A percentile compares a stretch with the other conserved stretches of the same genome.
These are phyloP conservation scores for Tanypteryx hageni DNA, from an alignment of 2,888 invertebrate species.

Conservation along the genomic window DNA sequence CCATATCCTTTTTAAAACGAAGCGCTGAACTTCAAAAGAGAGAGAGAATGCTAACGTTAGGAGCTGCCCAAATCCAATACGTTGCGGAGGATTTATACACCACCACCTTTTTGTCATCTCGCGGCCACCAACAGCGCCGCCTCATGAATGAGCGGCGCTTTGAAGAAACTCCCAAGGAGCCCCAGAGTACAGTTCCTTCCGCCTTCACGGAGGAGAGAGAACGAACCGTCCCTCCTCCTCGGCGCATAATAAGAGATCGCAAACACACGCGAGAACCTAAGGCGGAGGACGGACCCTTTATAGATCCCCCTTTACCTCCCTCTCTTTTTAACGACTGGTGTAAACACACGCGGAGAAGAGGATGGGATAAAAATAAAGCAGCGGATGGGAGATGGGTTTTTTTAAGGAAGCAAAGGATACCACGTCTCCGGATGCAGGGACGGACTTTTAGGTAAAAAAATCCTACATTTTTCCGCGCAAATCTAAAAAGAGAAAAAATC, in stretches of 20 bases:
- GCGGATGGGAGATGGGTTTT: too few relatives aligned
- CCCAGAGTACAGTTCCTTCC: neutral
- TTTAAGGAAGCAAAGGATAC: too few relatives aligned
- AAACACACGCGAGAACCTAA: neutral
- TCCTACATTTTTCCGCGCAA: neutral
- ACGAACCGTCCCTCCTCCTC: neutral
- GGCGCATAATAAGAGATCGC: neutral
- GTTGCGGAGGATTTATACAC: neutral
- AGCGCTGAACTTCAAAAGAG: neutral
- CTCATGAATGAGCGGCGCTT: neutral
- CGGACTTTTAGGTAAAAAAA: too few relatives aligned
- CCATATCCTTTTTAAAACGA: neutral
- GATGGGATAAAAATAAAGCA: too few relatives aligned
- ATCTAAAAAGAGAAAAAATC: neutral
- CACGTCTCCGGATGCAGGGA: too few relatives aligned
- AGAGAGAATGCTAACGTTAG: neutral
- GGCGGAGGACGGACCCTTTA: too few relatives aligned
- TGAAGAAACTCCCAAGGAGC: neutral
- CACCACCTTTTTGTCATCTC: neutral
- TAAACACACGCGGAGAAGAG: neutral
- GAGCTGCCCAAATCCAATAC: neutral
- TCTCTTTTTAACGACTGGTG: neutral
- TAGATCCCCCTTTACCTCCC: neutral
- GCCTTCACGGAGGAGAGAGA: too few relatives aligned
- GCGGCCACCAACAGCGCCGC: neutral